Evolutionary conservation across 2,888 invertebrate species (phyloP).

Genomic region (Hypomecis atomaria): DNA sequence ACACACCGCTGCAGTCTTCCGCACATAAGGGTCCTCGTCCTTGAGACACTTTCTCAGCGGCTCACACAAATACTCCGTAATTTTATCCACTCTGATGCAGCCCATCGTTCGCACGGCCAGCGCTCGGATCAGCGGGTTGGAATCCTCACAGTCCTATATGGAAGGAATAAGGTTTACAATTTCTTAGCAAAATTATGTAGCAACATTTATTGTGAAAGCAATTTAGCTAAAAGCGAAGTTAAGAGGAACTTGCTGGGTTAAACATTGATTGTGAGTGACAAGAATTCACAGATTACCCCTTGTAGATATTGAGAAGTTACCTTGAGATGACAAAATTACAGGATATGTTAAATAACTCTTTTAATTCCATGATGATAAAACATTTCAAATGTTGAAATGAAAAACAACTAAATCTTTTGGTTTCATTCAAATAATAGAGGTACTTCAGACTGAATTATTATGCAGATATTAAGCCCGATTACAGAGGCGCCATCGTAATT

Average conservation of each 20-base stretch:
- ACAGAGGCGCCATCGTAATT: too few relatives aligned
- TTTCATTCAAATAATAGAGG: too few relatives aligned
- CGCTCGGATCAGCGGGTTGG: constrained; percentile 99
- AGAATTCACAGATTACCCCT: background rate
- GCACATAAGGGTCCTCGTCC: constrained; percentile 98
- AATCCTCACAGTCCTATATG: constrained; percentile 98
- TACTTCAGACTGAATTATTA: too few relatives aligned
- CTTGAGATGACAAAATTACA: too few relatives aligned
- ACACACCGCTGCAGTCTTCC: constrained; percentile 99
- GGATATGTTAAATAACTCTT: too few relatives aligned
- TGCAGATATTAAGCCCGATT: too few relatives aligned
- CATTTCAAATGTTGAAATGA: too few relatives aligned
- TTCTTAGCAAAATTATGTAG: constrained; percentile 22
- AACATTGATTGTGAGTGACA: background rate
- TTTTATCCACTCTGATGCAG: constrained; percentile 99
- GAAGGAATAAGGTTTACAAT: constrained; percentile 1
- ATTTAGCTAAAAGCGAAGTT: constrained; percentile 44
- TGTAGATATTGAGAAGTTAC: too few relatives aligned
- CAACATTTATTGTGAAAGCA: constrained; percentile 54
- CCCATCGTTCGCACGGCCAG: constrained; percentile 99
- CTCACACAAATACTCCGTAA: constrained; percentile 99
- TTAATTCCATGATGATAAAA: background rate
- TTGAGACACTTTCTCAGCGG: constrained; percentile 97
- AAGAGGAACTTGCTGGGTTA: constrained; percentile 5
- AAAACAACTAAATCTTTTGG: too few relatives aligned